A percentile compares a stretch with the other conserved stretches of the same genome.
phyloP scores from a whole-genome alignment of 2,113 vertebrate genomes.

The Nesogale talazaci region DNA sequence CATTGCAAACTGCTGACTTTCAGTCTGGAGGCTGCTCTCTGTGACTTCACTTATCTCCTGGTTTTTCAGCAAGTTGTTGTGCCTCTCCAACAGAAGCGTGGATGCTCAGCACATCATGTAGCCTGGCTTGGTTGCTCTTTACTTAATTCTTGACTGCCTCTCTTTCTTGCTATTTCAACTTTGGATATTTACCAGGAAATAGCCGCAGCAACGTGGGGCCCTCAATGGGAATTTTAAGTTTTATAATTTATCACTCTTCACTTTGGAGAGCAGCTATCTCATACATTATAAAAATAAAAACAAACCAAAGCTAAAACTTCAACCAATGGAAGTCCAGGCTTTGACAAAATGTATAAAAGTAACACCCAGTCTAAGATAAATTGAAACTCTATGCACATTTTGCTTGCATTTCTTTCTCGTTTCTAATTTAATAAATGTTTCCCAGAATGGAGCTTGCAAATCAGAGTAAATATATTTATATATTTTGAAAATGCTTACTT shows the following conservation, averaged over 20 bases:
- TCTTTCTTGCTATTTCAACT: neutral
- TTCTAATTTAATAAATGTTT: constrained; percentile 82
- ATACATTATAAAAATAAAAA: neutral
- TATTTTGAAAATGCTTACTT: constrained; percentile 79
- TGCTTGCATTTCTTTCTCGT: constrained; percentile 51
- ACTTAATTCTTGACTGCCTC: neutral
- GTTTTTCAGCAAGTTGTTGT: neutral
- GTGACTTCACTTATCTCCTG: neutral
- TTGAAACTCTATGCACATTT: constrained; percentile 67
- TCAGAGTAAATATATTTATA: constrained; percentile 71
- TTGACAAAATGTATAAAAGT: constrained; percentile 55
- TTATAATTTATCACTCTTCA: constrained; percentile 58
- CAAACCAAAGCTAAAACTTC: constrained; percentile 41
- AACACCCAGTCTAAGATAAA: constrained; percentile 59
- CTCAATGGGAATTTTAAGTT: constrained; percentile 50
- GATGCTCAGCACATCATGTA: neutral
- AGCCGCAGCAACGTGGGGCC: neutral
- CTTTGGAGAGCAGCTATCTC: constrained; percentile 35
- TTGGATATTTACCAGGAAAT: constrained; percentile 24
- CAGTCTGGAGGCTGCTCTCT: neutral
- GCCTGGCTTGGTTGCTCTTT: neutral
- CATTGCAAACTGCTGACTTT: neutral
- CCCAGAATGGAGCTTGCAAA: constrained; percentile 78
- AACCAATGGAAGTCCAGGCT: constrained; percentile 28
- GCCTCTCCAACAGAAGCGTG: neutral